Evolutionary conservation across 2,888 invertebrate genomes (phyloP), one percentile per base, ranked within the genome.

Genomic region (Electrophaes corylata): DNA sequence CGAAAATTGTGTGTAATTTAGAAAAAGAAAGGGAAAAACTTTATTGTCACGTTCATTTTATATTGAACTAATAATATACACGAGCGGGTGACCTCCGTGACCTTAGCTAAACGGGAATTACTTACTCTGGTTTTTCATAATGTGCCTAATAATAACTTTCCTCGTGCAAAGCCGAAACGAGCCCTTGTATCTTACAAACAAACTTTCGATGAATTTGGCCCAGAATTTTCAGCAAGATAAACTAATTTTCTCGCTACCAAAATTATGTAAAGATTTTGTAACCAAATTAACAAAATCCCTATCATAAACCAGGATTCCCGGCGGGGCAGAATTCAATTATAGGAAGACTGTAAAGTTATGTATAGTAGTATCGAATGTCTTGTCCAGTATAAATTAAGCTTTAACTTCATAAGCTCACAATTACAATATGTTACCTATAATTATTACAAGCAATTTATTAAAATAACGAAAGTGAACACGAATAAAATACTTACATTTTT

Each of bases 321-420:
- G 26, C 14, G 51, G 33, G 26, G 40, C 40, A 31, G 11, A 40
- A 39, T 60, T 60, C 56, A 60, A 60, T 57, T 57, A 53, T 37
- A 53, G 46, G 4, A 43, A 53, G 49, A 31, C 45, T 43, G 45
- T 61, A 53, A n/a, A 57, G 43, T 50, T 57, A 57, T 52, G 60
- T 56, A 46, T 56, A 61, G 43, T 48, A 52, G 33, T 44, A 64
- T 66, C 55, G 61, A 61, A 60, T 54, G 56, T 57, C 57, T 54
- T 51, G 61, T 60, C 57, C 57, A 57, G 62, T 62, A 60, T 55
- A 16, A 37, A 16, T 37, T 37, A n/a, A 8, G 37, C 37, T 37
- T 10, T 10, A 37, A 37, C 37, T 16, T 16, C 10, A 16, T 37
- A 5, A 16, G 37, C 16, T 37, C 16, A 37, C 10, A 10, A 2